Conservation (phyloP, 2,113 vertebrate species). For the Oncorhynchus kisutch region DNA sequence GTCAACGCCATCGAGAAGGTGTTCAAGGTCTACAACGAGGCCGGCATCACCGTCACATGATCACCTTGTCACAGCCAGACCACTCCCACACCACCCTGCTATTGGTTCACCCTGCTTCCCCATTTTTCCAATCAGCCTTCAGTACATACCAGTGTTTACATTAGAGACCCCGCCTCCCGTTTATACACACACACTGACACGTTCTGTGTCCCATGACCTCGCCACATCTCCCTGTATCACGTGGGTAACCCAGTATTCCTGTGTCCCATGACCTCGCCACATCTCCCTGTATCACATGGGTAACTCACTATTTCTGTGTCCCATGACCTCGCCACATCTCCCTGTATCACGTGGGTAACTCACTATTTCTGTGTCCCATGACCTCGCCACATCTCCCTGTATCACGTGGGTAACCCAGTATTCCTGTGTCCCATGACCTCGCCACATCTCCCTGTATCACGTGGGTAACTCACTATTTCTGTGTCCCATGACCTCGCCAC, state of each 20-base stretch:
- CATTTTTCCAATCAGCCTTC: neutral
- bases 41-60: constrained; percentile 96
- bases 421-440: too few relatives aligned
- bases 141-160: constrained; percentile 58
- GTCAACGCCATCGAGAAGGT: constrained; percentile 99
- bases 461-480: neutral
- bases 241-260: neutral
- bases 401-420: too few relatives aligned
- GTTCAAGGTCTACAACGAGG: constrained; percentile 98
- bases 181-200: constrained; percentile 3
- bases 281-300: constrained; percentile 11
- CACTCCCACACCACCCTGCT: constrained; percentile 11
- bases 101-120: constrained; percentile 10
- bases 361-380: neutral
- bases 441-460: constrained; percentile 20
- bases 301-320: neutral
- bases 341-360: neutral
- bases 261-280: neutral
- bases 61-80: constrained; percentile 20
- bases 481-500: too few relatives aligned
- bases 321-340: constrained; percentile 14
- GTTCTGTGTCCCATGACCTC: neutral
- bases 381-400: too few relatives aligned
- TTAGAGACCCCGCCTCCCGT: constrained; percentile 13
- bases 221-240: constrained; percentile 19